Evolutionary conservation across 2,797 vertebrate species (phyloP).

Genomic region (Gymnoscopelus microlampas): DNA sequence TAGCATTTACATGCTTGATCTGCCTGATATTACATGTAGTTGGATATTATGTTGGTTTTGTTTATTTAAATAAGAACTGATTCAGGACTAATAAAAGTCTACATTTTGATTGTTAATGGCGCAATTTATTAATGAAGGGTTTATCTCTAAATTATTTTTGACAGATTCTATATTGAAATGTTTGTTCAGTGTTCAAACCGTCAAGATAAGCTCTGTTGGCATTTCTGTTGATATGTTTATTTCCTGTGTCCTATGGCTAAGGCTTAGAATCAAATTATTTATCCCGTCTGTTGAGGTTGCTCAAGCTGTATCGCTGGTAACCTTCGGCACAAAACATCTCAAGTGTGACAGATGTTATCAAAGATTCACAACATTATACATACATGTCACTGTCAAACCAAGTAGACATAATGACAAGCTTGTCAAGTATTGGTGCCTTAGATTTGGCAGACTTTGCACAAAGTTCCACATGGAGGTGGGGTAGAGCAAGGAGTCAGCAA

Average conservation of each 20-base stretch:
- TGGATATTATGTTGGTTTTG: conserved; percentile 17
- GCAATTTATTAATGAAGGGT: conserved; percentile 53
- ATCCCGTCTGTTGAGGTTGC: conserved; percentile 44
- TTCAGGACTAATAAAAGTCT: conserved; percentile 29
- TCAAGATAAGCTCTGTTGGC: conserved; percentile 16
- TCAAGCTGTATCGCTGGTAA: conserved; percentile 22
- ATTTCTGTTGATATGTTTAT: conserved; percentile 57
- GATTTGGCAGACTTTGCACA: conserved; percentile 60
- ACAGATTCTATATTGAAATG: conserved; percentile 45
- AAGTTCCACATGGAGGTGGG: conserved; percentile 35
- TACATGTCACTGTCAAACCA: conserved; percentile 32
- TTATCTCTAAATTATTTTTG: conserved; percentile 31
- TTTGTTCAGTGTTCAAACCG: not conserved
- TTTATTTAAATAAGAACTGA: conserved; percentile 5
- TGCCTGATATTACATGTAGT: conserved; percentile 11
- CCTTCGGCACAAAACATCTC: conserved; percentile 9
- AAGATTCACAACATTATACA: conserved; percentile 21
- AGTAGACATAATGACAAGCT: conserved; percentile 25
- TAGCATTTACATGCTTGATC: conserved; percentile 21
- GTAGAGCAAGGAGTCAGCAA: too few relatives aligned
- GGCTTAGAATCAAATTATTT: conserved; percentile 51
- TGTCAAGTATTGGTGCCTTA: conserved; percentile 57
- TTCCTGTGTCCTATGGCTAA: conserved; percentile 46
- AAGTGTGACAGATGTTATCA: conserved; percentile 22
- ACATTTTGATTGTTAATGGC: conserved; percentile 51